These are phyloP conservation scores for Coenonympha arcania DNA, from an alignment of 2,888 invertebrate species.

Conservation along the genomic window DNA sequence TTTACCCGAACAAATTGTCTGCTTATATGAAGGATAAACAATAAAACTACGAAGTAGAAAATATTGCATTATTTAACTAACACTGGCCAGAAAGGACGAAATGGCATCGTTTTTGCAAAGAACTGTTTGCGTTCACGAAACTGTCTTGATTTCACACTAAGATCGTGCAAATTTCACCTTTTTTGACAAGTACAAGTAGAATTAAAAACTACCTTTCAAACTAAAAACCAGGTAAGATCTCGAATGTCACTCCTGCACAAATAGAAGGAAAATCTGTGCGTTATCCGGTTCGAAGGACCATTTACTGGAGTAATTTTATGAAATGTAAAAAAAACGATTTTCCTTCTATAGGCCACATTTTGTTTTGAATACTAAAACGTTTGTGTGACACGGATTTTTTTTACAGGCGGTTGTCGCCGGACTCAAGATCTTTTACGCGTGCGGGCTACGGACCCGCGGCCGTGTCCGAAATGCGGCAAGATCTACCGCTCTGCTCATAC, in stretches of 20 bases:
- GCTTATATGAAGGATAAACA: conserved; percentile 69
- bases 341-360: neutral
- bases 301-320: too few species aligned
- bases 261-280: neutral
- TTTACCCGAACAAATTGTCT: conserved; percentile 71
- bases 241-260: too few species aligned
- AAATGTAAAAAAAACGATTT: neutral
- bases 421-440: conserved; percentile 89
- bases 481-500: conserved; percentile 94
- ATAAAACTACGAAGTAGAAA: conserved; percentile 74
- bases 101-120: too few species aligned
- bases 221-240: too few species aligned
- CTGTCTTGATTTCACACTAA: too few species aligned
- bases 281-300: neutral
- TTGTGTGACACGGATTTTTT: neutral
- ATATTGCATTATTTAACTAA: conserved; percentile 29
- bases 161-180: too few species aligned
- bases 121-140: too few species aligned
- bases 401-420: conserved; percentile 78
- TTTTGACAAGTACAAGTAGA: too few species aligned
- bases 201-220: too few species aligned
- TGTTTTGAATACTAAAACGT: neutral
- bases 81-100: neutral
- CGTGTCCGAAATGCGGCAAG: conserved; percentile 94
- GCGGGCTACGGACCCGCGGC: conserved; percentile 91